Base-by-base conservation (phyloP, 2,797 vertebrate species). In the Lepidocolaptes lacrymiger region DNA sequence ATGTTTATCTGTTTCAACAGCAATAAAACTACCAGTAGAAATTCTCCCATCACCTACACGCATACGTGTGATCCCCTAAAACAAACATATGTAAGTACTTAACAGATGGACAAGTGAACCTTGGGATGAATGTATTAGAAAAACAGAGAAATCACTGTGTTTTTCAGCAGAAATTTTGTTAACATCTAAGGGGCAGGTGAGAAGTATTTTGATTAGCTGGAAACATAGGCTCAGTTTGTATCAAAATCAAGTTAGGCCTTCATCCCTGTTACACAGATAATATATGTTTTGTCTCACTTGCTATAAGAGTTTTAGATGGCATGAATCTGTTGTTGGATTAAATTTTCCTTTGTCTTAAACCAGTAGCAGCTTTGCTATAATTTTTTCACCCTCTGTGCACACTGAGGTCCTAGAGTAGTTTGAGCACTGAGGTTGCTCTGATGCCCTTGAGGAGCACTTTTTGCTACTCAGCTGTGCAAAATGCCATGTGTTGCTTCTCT, bases 51-150 rank as follows among this genome's bases (percentile, higher is more conserved):
- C 69, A 90, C 76, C 82, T 85, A 80, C 59, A 85, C 68, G 41
- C 18, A 49, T 30, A 73, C 37, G 41, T 9, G 73, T 1, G 28
- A 71, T 83, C 43, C 36, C 63, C 46, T 78, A 88, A 87, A 93
- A 85, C 54, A 89, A 94, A 91, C 91, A 94, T 78, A 88, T 94
- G 84, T 91, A 95, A 97, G 83, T 94, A 90, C 69, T 94, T 96
- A 97, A 96, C 95, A 97, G 97, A 97, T 85, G 97, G 96, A 96
- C 97, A 96, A 97, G 91, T 85, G 95, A 96, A 96, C 93, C 95
- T 96, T 58, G 92, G 97, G 96, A 88, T 92, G 63, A 67, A 59
- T 73, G 66, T 63, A 91, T 96, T 88, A 88, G 73, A 86, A 95
- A 95, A 94, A 39, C 92, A 96, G 72, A 92, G 58, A 73, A 84